A percentile compares a stretch with the other conserved stretches of the same genome.
Evolutionary conservation across 2,113 vertebrate species (phyloP).

Genomic region (Mastomys coucha): DNA sequence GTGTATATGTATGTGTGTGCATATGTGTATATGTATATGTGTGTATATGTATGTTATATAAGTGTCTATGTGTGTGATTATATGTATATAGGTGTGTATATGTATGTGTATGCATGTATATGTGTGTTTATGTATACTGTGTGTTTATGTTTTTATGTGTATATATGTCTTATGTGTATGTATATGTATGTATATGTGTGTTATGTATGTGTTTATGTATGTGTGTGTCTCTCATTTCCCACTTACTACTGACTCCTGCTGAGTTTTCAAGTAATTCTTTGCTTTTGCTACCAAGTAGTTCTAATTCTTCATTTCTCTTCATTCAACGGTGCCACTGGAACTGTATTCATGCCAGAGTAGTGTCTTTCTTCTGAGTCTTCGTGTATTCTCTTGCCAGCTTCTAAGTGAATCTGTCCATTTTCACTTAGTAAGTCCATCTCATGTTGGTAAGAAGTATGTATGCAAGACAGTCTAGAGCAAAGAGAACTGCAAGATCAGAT

Average conservation of each 20-base stretch:
- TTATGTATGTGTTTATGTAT: not conserved
- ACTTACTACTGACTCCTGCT: not conserved
- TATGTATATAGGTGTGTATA: not conserved
- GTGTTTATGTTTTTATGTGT: not conserved
- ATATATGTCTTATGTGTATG: not conserved
- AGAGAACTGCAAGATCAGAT: not conserved
- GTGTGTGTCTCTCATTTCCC: not conserved
- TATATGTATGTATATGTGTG: not conserved
- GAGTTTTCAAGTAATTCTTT: constrained; percentile 5
- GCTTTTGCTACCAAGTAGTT: constrained; percentile 13
- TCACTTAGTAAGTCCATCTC: not conserved
- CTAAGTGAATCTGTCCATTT: not conserved
- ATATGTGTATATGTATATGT: not conserved
- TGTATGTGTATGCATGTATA: not conserved
- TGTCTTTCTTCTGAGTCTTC: not conserved
- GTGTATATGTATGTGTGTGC: not conserved
- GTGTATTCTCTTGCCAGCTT: not conserved
- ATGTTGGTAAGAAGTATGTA: not conserved
- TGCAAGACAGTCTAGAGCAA: not conserved
- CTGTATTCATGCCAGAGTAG: not conserved
- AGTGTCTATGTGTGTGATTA: not conserved
- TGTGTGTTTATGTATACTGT: not conserved
- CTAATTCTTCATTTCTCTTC: not conserved
- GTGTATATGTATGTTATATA: not conserved
- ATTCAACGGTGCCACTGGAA: not conserved